Evolutionary conservation across 2,113 vertebrate genomes (phyloP).

Genomic region (Ovis aries): ARS-UI_Ramb_v3.0 NC_056076.1:45359001-45359500

Average conservation of each 20-base stretch:
- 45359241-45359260: not conserved
- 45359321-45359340: not conserved
- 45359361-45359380: not conserved
- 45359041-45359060: conserved; percentile 64
- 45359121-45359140: conserved; percentile 53
- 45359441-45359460: not conserved
- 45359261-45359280: not conserved
- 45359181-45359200: not conserved
- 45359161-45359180: rapidly evolving
- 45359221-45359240: not conserved
- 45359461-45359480: not conserved
- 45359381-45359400: not conserved
- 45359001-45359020: conserved; percentile 79
- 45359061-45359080: conserved; percentile 75
- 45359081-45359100: conserved; percentile 74
- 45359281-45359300: not conserved
- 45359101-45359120: conserved; percentile 56
- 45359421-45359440: not conserved
- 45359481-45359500: conserved; percentile 19
- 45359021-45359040: conserved; percentile 74
- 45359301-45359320: not conserved
- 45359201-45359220: not conserved
- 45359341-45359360: not conserved
- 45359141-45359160: conserved; percentile 4
- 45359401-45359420: not conserved